phyloP scores from a whole-genome alignment of 2,888 invertebrate genomes.

The Ischnus inquisitorius region DNA sequence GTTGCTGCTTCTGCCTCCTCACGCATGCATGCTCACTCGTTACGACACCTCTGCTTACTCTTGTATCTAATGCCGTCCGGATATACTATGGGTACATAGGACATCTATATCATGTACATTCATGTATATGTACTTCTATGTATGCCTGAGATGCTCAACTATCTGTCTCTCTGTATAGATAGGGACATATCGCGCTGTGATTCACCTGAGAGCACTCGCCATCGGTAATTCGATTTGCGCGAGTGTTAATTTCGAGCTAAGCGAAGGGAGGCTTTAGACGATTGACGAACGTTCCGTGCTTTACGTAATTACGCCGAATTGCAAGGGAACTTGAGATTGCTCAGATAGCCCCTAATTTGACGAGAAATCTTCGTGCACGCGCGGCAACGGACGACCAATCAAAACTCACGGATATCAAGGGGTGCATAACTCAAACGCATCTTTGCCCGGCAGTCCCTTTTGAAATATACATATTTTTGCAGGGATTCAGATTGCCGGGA shows the following conservation, averaged over 20 bases:
- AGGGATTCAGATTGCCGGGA: not conserved
- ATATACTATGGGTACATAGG: slow-evolving; percentile 48
- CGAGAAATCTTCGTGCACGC: slow-evolving; percentile 45
- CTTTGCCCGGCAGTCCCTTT: not conserved
- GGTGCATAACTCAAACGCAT: slow-evolving; percentile 9
- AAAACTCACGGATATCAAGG: slow-evolving; percentile 12
- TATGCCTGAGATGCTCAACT: not conserved
- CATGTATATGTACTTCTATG: slow-evolving; percentile 6
- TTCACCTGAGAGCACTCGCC: slow-evolving; percentile 29
- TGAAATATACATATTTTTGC: not conserved
- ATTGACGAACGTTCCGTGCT: slow-evolving; percentile 36
- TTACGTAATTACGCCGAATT: slow-evolving; percentile 44
- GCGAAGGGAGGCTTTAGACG: slow-evolving; percentile 31
- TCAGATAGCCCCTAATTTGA: slow-evolving; percentile 39
- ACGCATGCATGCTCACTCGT: slow-evolving; percentile 59
- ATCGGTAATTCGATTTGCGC: slow-evolving; percentile 61
- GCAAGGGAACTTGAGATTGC: slow-evolving; percentile 33
- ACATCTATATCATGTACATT: slow-evolving; percentile 15
- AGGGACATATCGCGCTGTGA: slow-evolving; percentile 25
- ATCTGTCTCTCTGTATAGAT: slow-evolving; percentile 5
- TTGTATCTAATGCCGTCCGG: slow-evolving; percentile 21
- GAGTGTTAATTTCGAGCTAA: slow-evolving; percentile 58
- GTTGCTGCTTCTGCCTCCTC: slow-evolving; percentile 43
- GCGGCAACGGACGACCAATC: slow-evolving; percentile 8
- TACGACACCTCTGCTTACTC: slow-evolving; percentile 60